Base-by-base conservation (phyloP, 2,888 invertebrate genomes). In the Andrena praecox region DNA sequence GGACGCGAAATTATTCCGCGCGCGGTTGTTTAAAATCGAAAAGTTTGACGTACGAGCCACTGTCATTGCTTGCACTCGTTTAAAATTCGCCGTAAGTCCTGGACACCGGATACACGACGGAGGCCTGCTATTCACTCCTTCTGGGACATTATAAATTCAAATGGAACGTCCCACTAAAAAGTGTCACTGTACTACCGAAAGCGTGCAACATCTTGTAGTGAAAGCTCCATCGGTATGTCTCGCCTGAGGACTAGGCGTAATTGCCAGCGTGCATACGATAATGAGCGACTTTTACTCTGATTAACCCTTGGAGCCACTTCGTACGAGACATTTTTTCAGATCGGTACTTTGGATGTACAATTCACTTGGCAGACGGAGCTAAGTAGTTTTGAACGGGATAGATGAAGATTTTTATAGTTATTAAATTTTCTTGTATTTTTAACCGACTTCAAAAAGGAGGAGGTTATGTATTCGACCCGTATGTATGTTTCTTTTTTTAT, bases 151-250 rank as follows among this genome's bases (percentile, higher is more conserved):
- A 77, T 68, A 67, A 73, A 85, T 79, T 87, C 77, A 71, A 85
- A 76, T 70, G 48, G 50, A 71, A 60, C 63, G 72, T 60, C 63
- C 70, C 50, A 67, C 52, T 71, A 63, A 79, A 73, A 80, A 78
- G 82, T 80, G 70, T 82, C 82, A 66, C 74, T 75, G 66, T 64
- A 85, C 67, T 71, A 80, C 85, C 82, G 85, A 75, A 87, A 87
- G 80, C 62, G 50, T 29, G n/a, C 70, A 67, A 76, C 72, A 79
- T 77, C 73, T 77, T 59, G 52, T 16, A 77, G 82, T 82, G 87
- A 86, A 87, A 86, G 79, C 76, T 66, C 64, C 68, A 35, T 69
- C 77, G 75, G 80, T 73, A 85, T 77, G 85, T 73, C 62, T 59
- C 7, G 72, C 60, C 31, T 69, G 68, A 59, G 60, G 64, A 52